These are phyloP conservation scores for Cepaea hortensis DNA, from an alignment of 2,888 invertebrate species.

Conservation along the genomic window DNA sequence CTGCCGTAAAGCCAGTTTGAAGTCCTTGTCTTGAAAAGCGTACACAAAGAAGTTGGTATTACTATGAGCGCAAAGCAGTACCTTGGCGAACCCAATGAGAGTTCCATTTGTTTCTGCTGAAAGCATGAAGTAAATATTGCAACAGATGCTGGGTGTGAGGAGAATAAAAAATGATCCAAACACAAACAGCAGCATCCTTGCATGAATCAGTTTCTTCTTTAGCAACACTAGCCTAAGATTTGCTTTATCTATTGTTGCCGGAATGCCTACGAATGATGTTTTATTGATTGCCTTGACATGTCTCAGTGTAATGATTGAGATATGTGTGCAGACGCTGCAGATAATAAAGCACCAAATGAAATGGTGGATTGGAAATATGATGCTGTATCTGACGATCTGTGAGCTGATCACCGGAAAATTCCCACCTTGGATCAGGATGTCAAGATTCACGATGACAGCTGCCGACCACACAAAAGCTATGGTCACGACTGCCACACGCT, in stretches of 20 bases:
- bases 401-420: not conserved
- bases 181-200: not conserved
- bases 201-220: not conserved
- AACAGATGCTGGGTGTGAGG: not conserved
- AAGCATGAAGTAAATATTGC: not conserved
- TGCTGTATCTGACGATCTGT: not conserved
- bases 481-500: not conserved
- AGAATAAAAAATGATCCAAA: constrained; percentile 17
- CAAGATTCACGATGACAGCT: not conserved
- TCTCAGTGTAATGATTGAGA: not conserved
- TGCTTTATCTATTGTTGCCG: not conserved
- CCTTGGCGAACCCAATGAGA: not conserved
- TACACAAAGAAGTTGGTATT: not conserved
- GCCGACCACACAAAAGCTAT: not conserved
- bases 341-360: not conserved
- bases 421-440: not conserved
- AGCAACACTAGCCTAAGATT: not conserved
- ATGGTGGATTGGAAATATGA: not conserved
- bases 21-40: not conserved
- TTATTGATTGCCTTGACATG: not conserved
- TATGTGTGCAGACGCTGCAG: not conserved
- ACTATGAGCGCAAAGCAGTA: not conserved
- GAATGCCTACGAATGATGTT: not conserved
- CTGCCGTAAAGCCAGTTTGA: not conserved
- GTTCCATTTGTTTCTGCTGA: not conserved